Evolutionary conservation across 2,888 invertebrate species (phyloP).

Genomic region (Cryptus viduatorius): DNA sequence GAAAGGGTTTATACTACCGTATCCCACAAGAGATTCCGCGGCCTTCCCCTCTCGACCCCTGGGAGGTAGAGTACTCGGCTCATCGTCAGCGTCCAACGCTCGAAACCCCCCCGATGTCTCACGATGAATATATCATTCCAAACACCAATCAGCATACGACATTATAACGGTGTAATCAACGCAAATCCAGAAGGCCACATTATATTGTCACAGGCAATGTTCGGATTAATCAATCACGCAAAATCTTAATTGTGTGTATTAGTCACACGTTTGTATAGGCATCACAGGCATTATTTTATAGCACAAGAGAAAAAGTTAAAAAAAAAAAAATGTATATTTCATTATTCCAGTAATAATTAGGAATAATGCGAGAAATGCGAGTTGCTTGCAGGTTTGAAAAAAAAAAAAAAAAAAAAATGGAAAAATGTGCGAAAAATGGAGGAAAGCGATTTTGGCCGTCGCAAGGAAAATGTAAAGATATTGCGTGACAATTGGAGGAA

Average conservation of each 20-base stretch:
- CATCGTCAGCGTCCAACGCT: constrained; percentile 49
- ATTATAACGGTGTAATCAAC: constrained; percentile 63
- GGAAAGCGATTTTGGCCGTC: no score
- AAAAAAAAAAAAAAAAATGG: neutral
- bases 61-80: constrained; percentile 7
- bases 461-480: neutral
- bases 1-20: no score
- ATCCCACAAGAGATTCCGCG: no score
- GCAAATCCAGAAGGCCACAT: constrained; percentile 55
- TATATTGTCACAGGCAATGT: constrained; percentile 63
- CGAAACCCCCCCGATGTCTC: constrained; percentile 24
- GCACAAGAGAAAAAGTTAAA: neutral
- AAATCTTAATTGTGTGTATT: constrained; percentile 27
- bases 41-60: no score
- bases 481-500: no score
- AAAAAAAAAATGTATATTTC: neutral
- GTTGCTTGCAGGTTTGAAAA: neutral
- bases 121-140: constrained; percentile 66
- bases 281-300: constrained; percentile 47
- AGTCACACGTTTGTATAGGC: constrained; percentile 11
- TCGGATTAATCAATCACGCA: constrained; percentile 55
- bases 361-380: no score
- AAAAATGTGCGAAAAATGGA: no score
- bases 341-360: no score
- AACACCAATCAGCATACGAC: constrained; percentile 70